Evolutionary conservation across 2,113 vertebrate species (phyloP).

Genomic region (Pedetes capensis): DNA sequence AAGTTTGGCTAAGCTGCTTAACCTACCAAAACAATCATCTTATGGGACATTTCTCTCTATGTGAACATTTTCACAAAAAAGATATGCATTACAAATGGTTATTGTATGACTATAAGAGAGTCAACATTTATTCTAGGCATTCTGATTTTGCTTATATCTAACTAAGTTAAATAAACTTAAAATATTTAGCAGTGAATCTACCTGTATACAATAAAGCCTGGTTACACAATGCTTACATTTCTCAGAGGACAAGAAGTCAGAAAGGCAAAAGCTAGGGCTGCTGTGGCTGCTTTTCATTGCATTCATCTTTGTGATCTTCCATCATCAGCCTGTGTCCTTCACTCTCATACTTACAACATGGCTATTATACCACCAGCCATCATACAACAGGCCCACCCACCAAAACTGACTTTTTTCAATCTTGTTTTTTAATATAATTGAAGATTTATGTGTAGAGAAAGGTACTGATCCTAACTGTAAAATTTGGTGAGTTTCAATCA

Average conservation of each 20-base stretch:
- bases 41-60: background rate
- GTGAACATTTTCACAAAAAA: background rate
- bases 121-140: background rate
- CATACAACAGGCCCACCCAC: background rate
- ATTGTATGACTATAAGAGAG: background rate
- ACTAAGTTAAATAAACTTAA: background rate
- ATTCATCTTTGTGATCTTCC: background rate
- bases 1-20: background rate
- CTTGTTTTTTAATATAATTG: background rate
- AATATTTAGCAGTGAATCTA: background rate
- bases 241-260: background rate
- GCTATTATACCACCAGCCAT: background rate
- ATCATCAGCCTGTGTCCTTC: background rate
- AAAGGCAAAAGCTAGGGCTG: no score
- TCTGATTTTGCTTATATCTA: background rate
- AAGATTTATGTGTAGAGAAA: slow-evolving; percentile 1
- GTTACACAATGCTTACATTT: background rate
- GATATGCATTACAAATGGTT: background rate
- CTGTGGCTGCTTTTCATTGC: background rate
- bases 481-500: background rate
- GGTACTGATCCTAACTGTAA: background rate
- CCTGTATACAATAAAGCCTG: background rate
- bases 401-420: background rate
- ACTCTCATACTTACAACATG: background rate
- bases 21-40: background rate